Conservation (phyloP, 2,888 invertebrate species). For the Acanthopleura granulata region DNA sequence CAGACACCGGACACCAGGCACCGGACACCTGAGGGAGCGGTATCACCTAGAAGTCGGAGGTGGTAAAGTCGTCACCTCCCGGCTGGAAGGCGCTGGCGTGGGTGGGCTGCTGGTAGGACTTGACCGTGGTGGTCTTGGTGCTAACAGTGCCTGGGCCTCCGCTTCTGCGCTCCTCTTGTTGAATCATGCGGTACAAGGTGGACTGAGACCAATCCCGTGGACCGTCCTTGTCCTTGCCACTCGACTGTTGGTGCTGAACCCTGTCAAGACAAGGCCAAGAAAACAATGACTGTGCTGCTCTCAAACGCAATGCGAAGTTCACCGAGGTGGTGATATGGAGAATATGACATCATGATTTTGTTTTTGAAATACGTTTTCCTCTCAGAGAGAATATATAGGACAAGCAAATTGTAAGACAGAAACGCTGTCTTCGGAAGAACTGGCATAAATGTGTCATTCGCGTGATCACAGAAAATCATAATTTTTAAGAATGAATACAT, state of each 20-base stretch:
- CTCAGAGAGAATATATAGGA: too few relatives aligned
- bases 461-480: too few relatives aligned
- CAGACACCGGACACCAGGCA: neutral
- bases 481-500: too few relatives aligned
- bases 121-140: neutral
- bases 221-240: neutral
- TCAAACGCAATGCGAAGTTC: too few relatives aligned
- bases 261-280: neutral
- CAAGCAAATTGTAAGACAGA: too few relatives aligned
- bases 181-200: constrained; percentile 45
- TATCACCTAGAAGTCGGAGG: constrained; percentile 8
- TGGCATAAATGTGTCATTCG: too few relatives aligned
- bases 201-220: constrained; percentile 51
- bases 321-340: too few relatives aligned
- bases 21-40: neutral
- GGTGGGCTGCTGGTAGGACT: neutral
- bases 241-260: neutral
- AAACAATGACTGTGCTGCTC: too few relatives aligned
- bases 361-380: too few relatives aligned
- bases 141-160: constrained; percentile 19
- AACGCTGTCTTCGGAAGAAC: too few relatives aligned
- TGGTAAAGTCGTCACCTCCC: neutral
- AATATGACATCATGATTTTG: too few relatives aligned
- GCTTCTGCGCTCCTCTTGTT: constrained; percentile 35
- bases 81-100: neutral